phyloP scores from a whole-genome alignment of 2,113 vertebrate species.

The Dipodomys stephensi region DNA sequence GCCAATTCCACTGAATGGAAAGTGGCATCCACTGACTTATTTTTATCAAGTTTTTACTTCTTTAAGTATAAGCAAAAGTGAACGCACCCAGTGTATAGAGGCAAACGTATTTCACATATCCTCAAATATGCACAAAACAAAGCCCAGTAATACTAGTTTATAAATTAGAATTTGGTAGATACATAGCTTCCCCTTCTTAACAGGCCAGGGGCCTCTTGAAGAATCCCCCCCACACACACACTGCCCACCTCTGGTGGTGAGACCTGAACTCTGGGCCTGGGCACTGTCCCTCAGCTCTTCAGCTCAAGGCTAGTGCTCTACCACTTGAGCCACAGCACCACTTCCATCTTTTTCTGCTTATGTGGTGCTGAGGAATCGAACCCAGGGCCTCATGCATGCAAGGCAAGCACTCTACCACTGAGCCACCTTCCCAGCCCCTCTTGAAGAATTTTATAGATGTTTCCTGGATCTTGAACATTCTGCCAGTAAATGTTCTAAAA shows the following conservation, averaged over 20 bases:
- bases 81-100: neutral
- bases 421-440: too few species aligned
- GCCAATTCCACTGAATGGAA: neutral
- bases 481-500: neutral
- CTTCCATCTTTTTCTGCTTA: too few species aligned
- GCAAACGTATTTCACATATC: neutral
- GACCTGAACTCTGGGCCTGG: neutral
- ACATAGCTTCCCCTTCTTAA: too few species aligned
- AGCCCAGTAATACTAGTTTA: neutral
- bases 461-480: neutral
- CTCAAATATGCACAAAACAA: neutral
- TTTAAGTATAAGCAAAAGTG: neutral
- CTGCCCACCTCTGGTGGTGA: too few species aligned
- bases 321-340: too few species aligned
- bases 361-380: too few species aligned
- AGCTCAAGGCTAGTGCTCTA: too few species aligned
- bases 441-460: neutral
- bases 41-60: slow-evolving; percentile 29
- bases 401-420: too few species aligned
- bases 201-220: too few species aligned
- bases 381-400: too few species aligned
- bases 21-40: neutral
- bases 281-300: too few species aligned
- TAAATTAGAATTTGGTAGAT: neutral
- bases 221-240: too few species aligned